These are phyloP conservation scores for Lasioglossum lativentre DNA, from an alignment of 2,888 invertebrate species.

Conservation along the genomic window DNA sequence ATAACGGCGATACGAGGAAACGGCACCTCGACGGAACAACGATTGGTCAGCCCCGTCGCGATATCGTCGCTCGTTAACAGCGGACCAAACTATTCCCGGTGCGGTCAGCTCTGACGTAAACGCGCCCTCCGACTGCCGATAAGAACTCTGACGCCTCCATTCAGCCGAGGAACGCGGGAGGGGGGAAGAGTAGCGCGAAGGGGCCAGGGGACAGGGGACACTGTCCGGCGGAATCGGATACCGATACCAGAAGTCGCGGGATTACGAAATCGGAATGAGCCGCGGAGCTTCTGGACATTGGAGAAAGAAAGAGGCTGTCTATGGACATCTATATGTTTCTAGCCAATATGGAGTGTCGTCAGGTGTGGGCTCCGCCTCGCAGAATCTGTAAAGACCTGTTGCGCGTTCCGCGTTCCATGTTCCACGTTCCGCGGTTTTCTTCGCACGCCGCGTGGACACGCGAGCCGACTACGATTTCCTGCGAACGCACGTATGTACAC, in stretches of 20 bases:
- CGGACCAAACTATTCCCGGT: slow-evolving; percentile 64
- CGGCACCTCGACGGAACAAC: slow-evolving; percentile 5
- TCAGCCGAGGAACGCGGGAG: slow-evolving; percentile 60
- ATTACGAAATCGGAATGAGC: slow-evolving; percentile 61
- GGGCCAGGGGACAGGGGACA: slow-evolving; percentile 20
- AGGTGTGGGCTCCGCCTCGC: neutral
- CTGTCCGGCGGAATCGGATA: slow-evolving; percentile 43
- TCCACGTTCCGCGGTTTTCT: slow-evolving; percentile 17
- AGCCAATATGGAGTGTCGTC: no score
- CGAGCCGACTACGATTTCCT: slow-evolving; percentile 36
- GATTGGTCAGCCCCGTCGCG: neutral
- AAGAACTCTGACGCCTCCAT: slow-evolving; percentile 81
- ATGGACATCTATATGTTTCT: neutral
- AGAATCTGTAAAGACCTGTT: slow-evolving; percentile 39
- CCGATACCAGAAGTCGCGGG: slow-evolving; percentile 52
- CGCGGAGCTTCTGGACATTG: slow-evolving; percentile 10
- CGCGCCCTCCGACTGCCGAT: slow-evolving; percentile 72
- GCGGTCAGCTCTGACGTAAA: slow-evolving; percentile 74
- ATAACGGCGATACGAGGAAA: slow-evolving; percentile 24
- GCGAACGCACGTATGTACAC: slow-evolving; percentile 33
- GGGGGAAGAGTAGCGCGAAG: slow-evolving; percentile 33
- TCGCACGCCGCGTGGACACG: slow-evolving; percentile 27
- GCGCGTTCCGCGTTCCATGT: slow-evolving; percentile 24
- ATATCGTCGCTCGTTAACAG: slow-evolving; percentile 8
- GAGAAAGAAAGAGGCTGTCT: neutral